phyloP scores from a whole-genome alignment of 2,113 vertebrate species.

The Scomber colias region DNA sequence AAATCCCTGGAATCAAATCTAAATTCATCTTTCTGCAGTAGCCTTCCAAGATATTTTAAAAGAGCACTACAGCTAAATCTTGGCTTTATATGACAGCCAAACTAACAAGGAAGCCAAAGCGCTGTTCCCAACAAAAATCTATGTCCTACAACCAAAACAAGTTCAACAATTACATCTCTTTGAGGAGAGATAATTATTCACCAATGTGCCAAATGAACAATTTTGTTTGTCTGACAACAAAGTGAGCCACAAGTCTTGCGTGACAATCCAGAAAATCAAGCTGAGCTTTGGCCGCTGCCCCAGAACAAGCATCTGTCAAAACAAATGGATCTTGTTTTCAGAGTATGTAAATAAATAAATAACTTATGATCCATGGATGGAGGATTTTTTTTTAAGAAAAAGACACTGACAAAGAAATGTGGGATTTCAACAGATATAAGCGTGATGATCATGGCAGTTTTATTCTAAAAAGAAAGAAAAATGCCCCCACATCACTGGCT shows the following conservation, averaged over 20 bases:
- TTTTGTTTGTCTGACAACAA: slow-evolving; percentile 85
- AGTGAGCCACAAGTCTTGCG: slow-evolving; percentile 81
- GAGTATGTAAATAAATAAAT: slow-evolving; percentile 79
- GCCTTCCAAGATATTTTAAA: slow-evolving; percentile 40
- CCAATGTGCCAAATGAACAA: slow-evolving; percentile 80
- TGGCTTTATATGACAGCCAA: slow-evolving; percentile 41
- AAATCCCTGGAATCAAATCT: slow-evolving; percentile 20
- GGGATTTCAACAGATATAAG: slow-evolving; percentile 64
- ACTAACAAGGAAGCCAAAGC: slow-evolving; percentile 51
- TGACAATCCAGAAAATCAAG: slow-evolving; percentile 83
- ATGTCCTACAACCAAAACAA: slow-evolving; percentile 64
- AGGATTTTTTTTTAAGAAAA: slow-evolving; percentile 20
- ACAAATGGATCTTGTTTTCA: slow-evolving; percentile 81
- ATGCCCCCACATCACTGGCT: slow-evolving; percentile 27
- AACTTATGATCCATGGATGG: slow-evolving; percentile 71
- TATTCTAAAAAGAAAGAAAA: slow-evolving; percentile 16
- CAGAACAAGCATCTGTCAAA: slow-evolving; percentile 88
- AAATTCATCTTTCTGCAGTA: slow-evolving; percentile 30
- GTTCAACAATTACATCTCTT: slow-evolving; percentile 73
- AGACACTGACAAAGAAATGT: slow-evolving; percentile 53
- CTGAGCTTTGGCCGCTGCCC: slow-evolving; percentile 83
- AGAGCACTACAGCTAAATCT: slow-evolving; percentile 34
- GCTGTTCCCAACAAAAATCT: slow-evolving; percentile 48
- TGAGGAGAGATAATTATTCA: slow-evolving; percentile 78
- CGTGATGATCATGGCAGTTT: slow-evolving; percentile 54